A percentile compares a stretch with the other conserved stretches of the same genome.
Evolutionary conservation across 2,888 invertebrate genomes (phyloP).

Genomic region (Bimastos eiseni): DNA sequence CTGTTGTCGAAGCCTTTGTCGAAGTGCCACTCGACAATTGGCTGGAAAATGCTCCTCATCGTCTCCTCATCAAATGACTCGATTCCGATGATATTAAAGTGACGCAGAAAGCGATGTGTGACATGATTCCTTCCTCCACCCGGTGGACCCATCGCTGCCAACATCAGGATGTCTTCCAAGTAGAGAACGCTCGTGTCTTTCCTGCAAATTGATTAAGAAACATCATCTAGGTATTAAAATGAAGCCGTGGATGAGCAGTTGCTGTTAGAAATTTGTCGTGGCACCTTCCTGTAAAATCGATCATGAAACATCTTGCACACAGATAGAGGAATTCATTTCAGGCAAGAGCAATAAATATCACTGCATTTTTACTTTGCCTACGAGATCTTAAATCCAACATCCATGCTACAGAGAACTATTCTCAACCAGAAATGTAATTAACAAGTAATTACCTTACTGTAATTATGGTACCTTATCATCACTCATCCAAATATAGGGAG

Average conservation of each 20-base stretch:
- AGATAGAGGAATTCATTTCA: neutral
- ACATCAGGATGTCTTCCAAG: slow-evolving; percentile 57
- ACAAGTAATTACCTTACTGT: neutral
- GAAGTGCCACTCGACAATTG: slow-evolving; percentile 62
- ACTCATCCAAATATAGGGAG: neutral
- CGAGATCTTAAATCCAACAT: neutral
- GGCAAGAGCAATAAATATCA: neutral
- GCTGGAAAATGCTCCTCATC: slow-evolving; percentile 60
- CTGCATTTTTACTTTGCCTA: neutral
- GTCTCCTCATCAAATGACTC: slow-evolving; percentile 61
- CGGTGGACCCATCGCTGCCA: slow-evolving; percentile 61
- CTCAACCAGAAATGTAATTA: neutral
- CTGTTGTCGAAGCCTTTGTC: slow-evolving; percentile 53
- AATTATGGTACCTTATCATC: neutral
- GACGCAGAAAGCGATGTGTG: slow-evolving; percentile 58
- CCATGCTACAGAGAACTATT: neutral
- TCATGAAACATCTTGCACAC: neutral
- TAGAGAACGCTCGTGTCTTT: slow-evolving; percentile 58
- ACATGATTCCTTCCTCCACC: slow-evolving; percentile 60
- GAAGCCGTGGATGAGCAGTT: neutral
- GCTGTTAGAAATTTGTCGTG: neutral
- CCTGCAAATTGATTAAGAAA: slow-evolving; percentile 45
- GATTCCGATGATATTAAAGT: slow-evolving; percentile 60
- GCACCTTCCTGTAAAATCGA: neutral
- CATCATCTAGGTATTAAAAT: neutral